phyloP scores from a whole-genome alignment of 2,888 invertebrate genomes.

The Tuberolachnus salignus region DNA sequence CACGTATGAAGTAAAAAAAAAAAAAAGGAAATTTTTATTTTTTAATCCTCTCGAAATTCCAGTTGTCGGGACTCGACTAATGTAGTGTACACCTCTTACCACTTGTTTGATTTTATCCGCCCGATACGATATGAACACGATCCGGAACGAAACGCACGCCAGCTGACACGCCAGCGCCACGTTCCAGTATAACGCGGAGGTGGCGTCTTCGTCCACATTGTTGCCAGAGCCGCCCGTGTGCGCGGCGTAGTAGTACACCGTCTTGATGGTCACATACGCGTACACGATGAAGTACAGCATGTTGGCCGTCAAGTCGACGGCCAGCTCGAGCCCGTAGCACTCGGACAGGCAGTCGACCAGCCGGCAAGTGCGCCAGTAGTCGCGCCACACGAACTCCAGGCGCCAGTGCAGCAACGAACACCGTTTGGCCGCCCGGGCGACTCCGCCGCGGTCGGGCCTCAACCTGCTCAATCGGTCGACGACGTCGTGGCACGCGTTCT shows the following conservation, averaged over 20 bases:
- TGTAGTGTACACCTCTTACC: not conserved
- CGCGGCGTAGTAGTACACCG: not conserved
- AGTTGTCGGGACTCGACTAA: no score
- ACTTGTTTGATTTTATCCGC: constrained; percentile 41
- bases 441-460: not conserved
- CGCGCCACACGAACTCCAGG: constrained; percentile 25
- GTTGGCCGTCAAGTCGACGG: constrained; percentile 8
- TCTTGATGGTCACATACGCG: constrained; percentile 12
- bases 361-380: constrained; percentile 26
- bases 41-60: no score
- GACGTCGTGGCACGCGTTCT: not conserved
- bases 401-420: not conserved
- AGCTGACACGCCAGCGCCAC: constrained; percentile 28
- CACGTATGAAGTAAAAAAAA: no score
- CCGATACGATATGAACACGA: constrained; percentile 41
- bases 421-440: not conserved
- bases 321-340: constrained; percentile 37
- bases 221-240: no score
- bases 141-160: constrained; percentile 27
- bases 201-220: not conserved
- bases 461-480: not conserved
- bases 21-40: no score
- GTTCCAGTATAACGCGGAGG: not conserved
- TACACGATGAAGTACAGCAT: constrained; percentile 28
- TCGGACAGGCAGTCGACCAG: constrained; percentile 12